phyloP scores from a whole-genome alignment of 2,888 invertebrate species.

The Stenodera caucasica region DNA sequence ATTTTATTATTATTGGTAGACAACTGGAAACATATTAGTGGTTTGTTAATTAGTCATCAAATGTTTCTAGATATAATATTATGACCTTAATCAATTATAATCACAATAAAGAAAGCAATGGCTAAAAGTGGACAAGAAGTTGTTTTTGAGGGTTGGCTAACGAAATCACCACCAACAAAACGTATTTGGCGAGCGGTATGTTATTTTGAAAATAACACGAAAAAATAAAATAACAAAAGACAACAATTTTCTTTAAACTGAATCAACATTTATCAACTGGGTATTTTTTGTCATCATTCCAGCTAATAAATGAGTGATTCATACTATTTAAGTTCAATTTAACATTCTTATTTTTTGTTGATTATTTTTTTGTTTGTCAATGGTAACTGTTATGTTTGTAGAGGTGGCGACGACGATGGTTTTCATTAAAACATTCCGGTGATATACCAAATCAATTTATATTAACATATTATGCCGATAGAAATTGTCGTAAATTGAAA shows the following conservation, averaged over 20 bases:
- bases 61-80: background rate
- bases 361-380: constrained; percentile 39
- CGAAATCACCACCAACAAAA: constrained; percentile 93
- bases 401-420: constrained; percentile 97
- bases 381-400: constrained; percentile 50
- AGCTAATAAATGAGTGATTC: constrained; percentile 39
- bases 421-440: constrained; percentile 86
- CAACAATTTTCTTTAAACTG: background rate
- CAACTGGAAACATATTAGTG: constrained; percentile 6
- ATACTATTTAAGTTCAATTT: constrained; percentile 26
- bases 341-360: background rate
- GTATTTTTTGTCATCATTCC: constrained; percentile 14
- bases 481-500: constrained; percentile 80
- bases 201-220: constrained; percentile 36
- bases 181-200: constrained; percentile 92
- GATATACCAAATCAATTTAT: constrained; percentile 93
- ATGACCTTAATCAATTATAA: background rate
- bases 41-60: constrained; percentile 5
- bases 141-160: constrained; percentile 91
- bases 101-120: constrained; percentile 39
- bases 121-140: constrained; percentile 66
- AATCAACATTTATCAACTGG: constrained; percentile 22
- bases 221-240: background rate
- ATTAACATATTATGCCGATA: constrained; percentile 90
- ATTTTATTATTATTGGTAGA: constrained; percentile 12